Conservation (phyloP, 2,797 vertebrate species). For the Pangasius larnaudii region DNA sequence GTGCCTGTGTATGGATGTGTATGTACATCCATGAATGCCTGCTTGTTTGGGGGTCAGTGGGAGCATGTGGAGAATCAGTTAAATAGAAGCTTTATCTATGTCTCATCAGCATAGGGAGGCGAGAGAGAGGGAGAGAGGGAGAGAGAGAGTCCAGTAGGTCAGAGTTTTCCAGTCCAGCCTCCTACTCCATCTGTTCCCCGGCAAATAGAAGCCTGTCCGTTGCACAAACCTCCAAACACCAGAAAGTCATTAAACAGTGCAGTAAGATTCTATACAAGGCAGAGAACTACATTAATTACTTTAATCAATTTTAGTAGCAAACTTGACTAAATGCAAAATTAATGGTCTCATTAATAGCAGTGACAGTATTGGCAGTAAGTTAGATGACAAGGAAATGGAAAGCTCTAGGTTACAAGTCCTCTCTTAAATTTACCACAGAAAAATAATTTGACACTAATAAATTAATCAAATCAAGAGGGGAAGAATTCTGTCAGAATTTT, state of each 20-base stretch:
- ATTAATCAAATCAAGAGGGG: not conserved
- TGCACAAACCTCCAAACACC: not conserved
- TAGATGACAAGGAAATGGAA: not conserved
- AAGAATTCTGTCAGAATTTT: not conserved
- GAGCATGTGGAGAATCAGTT: slow-evolving; percentile 2
- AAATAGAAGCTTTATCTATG: slow-evolving; percentile 21
- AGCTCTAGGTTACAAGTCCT: not conserved
- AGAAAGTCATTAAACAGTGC: not conserved
- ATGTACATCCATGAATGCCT: not conserved
- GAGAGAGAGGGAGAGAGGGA: not conserved
- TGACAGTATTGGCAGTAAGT: not conserved
- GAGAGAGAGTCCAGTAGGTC: slow-evolving; percentile 17
- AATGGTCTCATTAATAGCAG: not conserved
- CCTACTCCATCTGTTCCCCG: slow-evolving; percentile 27
- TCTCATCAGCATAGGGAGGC: not conserved
- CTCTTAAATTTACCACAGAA: slow-evolving; percentile 2
- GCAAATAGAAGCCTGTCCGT: not conserved
- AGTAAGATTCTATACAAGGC: not conserved
- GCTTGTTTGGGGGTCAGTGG: slow-evolving; percentile 1
- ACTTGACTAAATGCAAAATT: slow-evolving; percentile 5
- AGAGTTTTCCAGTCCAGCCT: slow-evolving; percentile 32
- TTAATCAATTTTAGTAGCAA: not conserved
- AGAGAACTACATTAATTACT: slow-evolving; percentile 1
- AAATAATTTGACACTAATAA: not conserved
- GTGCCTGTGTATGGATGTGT: not conserved